Conservation (phyloP, 2,888 invertebrate genomes). For the Iphiclides podalirius region DNA sequence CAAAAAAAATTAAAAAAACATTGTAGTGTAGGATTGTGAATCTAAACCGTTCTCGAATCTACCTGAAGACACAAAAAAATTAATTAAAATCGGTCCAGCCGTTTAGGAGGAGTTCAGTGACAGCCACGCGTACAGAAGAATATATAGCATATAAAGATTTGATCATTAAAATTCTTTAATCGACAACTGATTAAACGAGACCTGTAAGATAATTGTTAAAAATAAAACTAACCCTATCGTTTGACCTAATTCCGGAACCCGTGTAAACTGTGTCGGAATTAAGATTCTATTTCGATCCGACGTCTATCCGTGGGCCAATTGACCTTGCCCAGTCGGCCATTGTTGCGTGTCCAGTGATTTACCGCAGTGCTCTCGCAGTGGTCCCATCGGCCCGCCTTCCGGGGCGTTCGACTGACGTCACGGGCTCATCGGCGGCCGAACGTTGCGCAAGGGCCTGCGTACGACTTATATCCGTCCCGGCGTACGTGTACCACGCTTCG, state of each 20-base stretch:
- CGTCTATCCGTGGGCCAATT: constrained; percentile 40
- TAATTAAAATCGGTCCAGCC: too few species aligned
- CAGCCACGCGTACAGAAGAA: neutral
- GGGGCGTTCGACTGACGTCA: constrained; percentile 74
- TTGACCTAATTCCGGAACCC: neutral
- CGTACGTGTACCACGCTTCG: too few species aligned
- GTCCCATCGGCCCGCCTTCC: constrained; percentile 59
- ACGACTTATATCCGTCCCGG: too few species aligned
- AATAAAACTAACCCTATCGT: neutral
- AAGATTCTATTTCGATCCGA: neutral
- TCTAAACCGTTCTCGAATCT: too few species aligned
- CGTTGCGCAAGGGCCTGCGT: constrained; percentile 71
- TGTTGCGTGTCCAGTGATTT: constrained; percentile 43
- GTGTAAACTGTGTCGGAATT: constrained; percentile 20
- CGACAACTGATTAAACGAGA: too few species aligned
- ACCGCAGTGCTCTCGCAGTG: constrained; percentile 45
- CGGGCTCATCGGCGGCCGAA: constrained; percentile 70
- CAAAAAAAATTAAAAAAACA: too few species aligned
- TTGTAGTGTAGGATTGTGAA: too few species aligned
- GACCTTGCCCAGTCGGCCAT: constrained; percentile 40
- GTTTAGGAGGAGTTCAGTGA: too few species aligned
- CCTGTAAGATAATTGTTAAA: neutral
- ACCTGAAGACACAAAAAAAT: too few species aligned
- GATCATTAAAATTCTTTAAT: neutral
- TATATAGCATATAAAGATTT: neutral